Conservation (phyloP, 2,797 vertebrate species). For the Parauchenoglanis punctatus region DNA sequence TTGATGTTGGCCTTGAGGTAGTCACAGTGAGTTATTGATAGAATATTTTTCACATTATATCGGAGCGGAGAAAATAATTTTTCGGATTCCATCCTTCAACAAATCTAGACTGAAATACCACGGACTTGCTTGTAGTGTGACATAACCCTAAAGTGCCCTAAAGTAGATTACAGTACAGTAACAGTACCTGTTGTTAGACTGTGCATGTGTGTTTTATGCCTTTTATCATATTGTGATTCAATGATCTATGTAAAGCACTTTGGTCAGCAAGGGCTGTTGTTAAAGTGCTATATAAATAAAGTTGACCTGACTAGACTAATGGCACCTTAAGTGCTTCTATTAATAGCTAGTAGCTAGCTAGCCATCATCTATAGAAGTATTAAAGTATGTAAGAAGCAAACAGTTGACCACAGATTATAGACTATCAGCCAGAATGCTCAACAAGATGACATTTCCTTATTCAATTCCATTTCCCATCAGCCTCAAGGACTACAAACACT, state of each 20-base stretch:
- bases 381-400: background rate
- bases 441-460: background rate
- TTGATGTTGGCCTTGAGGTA: slow-evolving; percentile 44
- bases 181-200: background rate
- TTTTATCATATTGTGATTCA: too few species aligned
- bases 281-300: too few species aligned
- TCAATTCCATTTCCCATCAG: background rate
- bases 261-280: too few species aligned
- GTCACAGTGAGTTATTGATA: slow-evolving; percentile 51
- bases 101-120: background rate
- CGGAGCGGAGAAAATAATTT: background rate
- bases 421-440: background rate
- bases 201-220: too few species aligned
- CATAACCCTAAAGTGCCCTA: background rate
- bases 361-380: background rate
- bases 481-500: background rate
- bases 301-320: too few species aligned
- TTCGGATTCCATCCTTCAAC: background rate
- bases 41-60: slow-evolving; percentile 34
- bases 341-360: background rate
- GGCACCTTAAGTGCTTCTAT: background rate
- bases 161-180: slow-evolving; percentile 2
- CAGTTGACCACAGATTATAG: background rate
- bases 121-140: background rate
- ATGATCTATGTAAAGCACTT: too few species aligned